Evolutionary conservation across 2,113 vertebrate species (phyloP).

Genomic region (Sinocyclocheilus anshuiensis): DNA sequence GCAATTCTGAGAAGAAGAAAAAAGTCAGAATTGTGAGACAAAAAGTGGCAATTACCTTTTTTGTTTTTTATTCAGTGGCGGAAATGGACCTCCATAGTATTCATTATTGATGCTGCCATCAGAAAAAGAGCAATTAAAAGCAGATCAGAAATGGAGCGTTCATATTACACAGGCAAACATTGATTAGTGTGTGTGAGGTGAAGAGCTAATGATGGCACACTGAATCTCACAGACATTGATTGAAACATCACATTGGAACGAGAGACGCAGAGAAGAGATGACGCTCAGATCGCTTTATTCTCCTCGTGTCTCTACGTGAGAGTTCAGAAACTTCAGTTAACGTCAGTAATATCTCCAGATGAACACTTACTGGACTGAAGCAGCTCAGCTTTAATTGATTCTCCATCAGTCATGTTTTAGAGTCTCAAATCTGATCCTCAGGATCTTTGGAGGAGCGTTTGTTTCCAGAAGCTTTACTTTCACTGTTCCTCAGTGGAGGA

Average conservation of each 20-base stretch:
- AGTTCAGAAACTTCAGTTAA: neutral
- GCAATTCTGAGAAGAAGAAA: too few species aligned
- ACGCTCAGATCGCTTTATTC: neutral
- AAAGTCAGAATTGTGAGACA: too few species aligned
- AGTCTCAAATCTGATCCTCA: neutral
- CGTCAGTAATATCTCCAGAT: too few species aligned
- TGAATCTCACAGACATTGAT: conserved; percentile 55
- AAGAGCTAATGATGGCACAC: conserved; percentile 45
- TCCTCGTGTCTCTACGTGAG: neutral
- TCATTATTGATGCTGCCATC: conserved; percentile 48
- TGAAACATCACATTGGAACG: conserved; percentile 55
- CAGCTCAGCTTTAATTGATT: neutral
- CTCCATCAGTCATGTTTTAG: neutral
- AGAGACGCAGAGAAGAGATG: neutral
- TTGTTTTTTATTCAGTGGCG: too few species aligned
- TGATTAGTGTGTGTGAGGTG: conserved; percentile 51
- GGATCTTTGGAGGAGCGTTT: too few species aligned
- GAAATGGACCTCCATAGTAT: neutral
- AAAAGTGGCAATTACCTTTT: too few species aligned
- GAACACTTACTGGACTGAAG: too few species aligned
- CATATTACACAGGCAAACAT: conserved; percentile 42
- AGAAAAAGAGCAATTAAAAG: conserved; percentile 49
- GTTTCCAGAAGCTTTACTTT: too few species aligned
- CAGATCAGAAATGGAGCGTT: conserved; percentile 53
- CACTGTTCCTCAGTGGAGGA: too few species aligned